A percentile compares a stretch with the other conserved stretches of the same genome.
Conservation (phyloP, 2,113 vertebrate species). For the Phalacrocorax pelagicus region DNA sequence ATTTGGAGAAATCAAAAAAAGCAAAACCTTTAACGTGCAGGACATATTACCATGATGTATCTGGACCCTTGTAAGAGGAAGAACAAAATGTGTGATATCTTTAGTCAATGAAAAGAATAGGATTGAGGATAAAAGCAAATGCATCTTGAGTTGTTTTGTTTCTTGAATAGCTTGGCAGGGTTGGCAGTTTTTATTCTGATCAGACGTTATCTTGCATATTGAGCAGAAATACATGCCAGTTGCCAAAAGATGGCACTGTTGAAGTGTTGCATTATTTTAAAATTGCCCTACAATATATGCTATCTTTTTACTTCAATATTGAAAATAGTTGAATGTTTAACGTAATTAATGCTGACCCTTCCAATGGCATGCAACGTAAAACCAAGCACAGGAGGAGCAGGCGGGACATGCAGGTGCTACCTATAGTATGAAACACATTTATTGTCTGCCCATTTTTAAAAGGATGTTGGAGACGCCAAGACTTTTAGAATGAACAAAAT, state of each 20-base stretch:
- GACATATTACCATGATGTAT: not conserved
- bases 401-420: not conserved
- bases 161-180: not conserved
- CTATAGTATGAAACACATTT: not conserved
- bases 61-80: not conserved
- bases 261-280: conserved; percentile 36
- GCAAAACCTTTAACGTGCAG: not conserved
- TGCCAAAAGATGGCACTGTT: conserved; percentile 79
- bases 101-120: not conserved
- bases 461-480: not conserved
- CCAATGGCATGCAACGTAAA: conserved; percentile 21
- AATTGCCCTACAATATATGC: not conserved
- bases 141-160: not conserved
- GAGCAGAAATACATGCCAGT: not conserved
- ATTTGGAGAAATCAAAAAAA: not conserved
- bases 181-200: not conserved
- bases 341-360: conserved; percentile 67
- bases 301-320: conserved; percentile 15
- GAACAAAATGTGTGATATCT: not conserved
- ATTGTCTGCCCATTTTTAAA: not conserved
- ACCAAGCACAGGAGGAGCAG: not conserved
- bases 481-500: not conserved
- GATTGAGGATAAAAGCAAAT: not conserved
- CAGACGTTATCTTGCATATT: not conserved
- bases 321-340: conserved; percentile 56